Percentiles rank a stretch among this genome's conserved stretches.
Evolutionary conservation across 2,797 vertebrate genomes (phyloP).

Genomic region (Manis pentadactyla): DNA sequence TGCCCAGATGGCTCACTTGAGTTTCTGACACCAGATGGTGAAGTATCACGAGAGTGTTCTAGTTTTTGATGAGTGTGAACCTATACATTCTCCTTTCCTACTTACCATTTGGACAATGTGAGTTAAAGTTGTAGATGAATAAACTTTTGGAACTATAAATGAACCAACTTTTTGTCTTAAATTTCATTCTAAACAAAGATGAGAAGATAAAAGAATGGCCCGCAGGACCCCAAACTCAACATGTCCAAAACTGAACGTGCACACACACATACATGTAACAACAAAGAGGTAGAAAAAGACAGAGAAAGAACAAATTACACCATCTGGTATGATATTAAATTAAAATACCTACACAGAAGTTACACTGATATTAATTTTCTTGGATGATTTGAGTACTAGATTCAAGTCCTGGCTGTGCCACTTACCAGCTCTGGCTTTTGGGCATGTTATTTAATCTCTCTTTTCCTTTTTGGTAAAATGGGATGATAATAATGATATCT

Average conservation of each 20-base stretch:
- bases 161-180: slow-evolving; percentile 51
- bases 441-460: background rate
- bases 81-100: slow-evolving; percentile 29
- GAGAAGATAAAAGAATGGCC: background rate
- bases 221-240: background rate
- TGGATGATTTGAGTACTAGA: background rate
- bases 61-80: slow-evolving; percentile 36
- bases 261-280: background rate
- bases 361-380: slow-evolving; percentile 43
- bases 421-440: background rate
- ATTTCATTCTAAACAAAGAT: slow-evolving; percentile 62
- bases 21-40: slow-evolving; percentile 63
- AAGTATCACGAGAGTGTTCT: slow-evolving; percentile 45
- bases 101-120: slow-evolving; percentile 53
- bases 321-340: slow-evolving; percentile 28
- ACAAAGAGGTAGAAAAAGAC: background rate
- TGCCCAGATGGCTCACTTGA: slow-evolving; percentile 46
- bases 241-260: background rate
- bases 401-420: background rate
- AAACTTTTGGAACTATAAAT: slow-evolving; percentile 5
- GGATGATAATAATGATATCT: background rate
- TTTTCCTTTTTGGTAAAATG: slow-evolving; percentile 18
- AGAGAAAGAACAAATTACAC: background rate
- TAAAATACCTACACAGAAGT: slow-evolving; percentile 18
- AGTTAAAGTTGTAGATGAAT: slow-evolving; percentile 16